These are phyloP conservation scores for Phylloscopus whistleri DNA, from an alignment of 2,113 vertebrate species.

Conservation along the genomic window DNA sequence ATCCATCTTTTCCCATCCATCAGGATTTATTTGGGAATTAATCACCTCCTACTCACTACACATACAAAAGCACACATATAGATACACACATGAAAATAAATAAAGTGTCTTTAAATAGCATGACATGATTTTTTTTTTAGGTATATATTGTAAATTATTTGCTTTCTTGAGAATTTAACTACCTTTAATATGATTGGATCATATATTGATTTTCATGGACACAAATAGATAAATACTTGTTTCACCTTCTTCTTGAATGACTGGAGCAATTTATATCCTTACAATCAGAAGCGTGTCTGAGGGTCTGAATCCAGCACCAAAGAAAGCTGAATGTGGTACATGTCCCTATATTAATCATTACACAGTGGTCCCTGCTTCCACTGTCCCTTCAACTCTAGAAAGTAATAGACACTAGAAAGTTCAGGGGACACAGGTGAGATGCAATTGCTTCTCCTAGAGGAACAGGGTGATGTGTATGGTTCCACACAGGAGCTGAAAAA, in stretches of 20 bases:
- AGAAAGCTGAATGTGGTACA: neutral
- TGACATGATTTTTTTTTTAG: neutral
- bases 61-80: neutral
- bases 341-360: neutral
- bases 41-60: neutral
- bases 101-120: neutral
- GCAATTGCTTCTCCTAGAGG: neutral
- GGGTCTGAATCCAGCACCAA: neutral
- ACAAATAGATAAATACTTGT: neutral
- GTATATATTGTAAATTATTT: neutral
- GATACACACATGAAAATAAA: neutral
- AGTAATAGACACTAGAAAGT: neutral
- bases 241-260: neutral
- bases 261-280: neutral
- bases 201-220: neutral
- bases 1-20: neutral
- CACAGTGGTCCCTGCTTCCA: neutral
- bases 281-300: neutral
- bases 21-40: neutral
- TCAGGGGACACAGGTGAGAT: neutral
- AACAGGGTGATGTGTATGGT: neutral
- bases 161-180: neutral
- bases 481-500: neutral
- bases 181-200: neutral
- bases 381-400: neutral